Conservation (phyloP, 2,888 invertebrate genomes). For the Pharmacophagus antenor region DNA sequence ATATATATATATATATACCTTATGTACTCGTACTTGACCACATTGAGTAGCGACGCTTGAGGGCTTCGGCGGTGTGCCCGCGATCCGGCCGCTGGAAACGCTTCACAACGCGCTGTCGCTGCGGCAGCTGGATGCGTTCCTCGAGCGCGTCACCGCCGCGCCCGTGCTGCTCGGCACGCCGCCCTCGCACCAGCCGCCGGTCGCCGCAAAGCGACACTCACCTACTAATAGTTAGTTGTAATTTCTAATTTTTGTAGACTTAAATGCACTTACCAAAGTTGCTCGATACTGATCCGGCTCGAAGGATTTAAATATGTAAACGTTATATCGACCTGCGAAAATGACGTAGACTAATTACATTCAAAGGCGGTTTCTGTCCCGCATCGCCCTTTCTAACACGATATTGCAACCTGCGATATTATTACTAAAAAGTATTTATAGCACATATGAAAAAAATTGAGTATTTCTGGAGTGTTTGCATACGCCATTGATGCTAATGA, state of each 20-base stretch:
- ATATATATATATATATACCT: constrained; percentile 43
- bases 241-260: neutral
- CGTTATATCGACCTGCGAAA: too few relatives aligned
- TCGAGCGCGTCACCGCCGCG: constrained; percentile 91
- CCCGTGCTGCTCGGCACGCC: constrained; percentile 86
- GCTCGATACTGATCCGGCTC: too few relatives aligned
- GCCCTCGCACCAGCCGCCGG: constrained; percentile 83
- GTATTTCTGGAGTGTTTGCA: too few relatives aligned
- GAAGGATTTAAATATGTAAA: too few relatives aligned
- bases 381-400: too few relatives aligned
- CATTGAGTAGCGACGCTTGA: constrained; percentile 83
- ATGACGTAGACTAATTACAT: too few relatives aligned
- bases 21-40: neutral
- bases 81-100: constrained; percentile 97
- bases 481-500: too few relatives aligned
- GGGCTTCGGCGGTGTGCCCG: constrained; percentile 95
- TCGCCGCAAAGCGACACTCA: constrained; percentile 58
- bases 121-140: constrained; percentile 93
- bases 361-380: too few relatives aligned
- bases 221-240: constrained; percentile 63
- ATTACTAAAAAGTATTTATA: too few relatives aligned
- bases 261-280: too few relatives aligned
- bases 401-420: too few relatives aligned
- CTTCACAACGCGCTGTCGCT: constrained; percentile 97
- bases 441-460: too few relatives aligned